Evolutionary conservation across 2,888 invertebrate species (phyloP), one percentile per base, ranked within the genome.

Genomic region (Tubiluchus corallicola): DNA sequence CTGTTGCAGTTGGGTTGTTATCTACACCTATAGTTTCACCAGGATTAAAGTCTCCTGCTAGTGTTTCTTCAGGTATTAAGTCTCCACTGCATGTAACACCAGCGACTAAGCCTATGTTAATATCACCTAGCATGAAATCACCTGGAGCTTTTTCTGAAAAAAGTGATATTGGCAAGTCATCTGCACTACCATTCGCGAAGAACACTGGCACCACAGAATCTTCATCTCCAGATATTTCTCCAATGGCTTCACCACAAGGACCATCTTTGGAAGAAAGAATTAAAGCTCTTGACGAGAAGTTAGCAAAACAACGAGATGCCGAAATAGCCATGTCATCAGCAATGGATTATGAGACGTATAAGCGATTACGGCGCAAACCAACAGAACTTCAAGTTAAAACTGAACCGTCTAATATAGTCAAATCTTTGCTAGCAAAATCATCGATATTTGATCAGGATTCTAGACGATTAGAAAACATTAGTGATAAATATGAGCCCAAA

Each of bases 391-490:
- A 82, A 59, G 73, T 81, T 48, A 78, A 80, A 57, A 73, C 82
- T 47, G 83, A 88, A 61, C 90, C 88, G 0, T 90, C 90, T 18
- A 88, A 88, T 55, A 88, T 92, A 56, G 82, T 88, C 37, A 82
- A 84, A 57, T 83, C 85, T 18, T 74, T 94, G 55, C 71, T 92
- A 56, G 84, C 88, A 3, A 84, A 85, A 63, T 77, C 82, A 50
- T 88, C 87, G 43, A 84, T 94, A 44, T 92, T 94, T 65, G 94
- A 94, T 62, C 92, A 92, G 63, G 94, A 94, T 63, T 76, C 82
- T 37, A 87, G 90, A 65, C 72, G 94, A 21, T 70, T 94, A 47
- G 88, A 88, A 63, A 58, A 61, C 56, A 78, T 82, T 46, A 73
- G 77, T 60, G 77, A 87, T 64, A 76, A 83, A 67, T 76, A 84